Base-by-base conservation (phyloP, 1,140 invertebrate genomes). In the Epicauta chinensis region DNA sequence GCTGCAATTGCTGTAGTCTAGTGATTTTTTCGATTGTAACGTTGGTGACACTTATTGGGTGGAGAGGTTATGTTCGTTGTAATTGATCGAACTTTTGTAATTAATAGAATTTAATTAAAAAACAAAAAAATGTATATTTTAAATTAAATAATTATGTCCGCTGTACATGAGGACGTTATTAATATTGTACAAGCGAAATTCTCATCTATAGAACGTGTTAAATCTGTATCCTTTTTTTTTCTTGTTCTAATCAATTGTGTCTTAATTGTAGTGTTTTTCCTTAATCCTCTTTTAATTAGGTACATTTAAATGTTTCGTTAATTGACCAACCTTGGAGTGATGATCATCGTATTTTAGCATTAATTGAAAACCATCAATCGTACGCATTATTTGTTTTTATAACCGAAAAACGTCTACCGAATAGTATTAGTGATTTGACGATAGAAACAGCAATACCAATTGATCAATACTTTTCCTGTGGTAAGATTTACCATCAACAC, bases 401-500 rank as follows among this genome's bases (percentile, higher is more conserved):
- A 34, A 74, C 76, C 16, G 74, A 77, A 9, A 74, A 74, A 60
- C 74, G 66, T 57, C 79, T 80, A 58, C 84, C 84, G 9, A 76
- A 76, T 68, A 77, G 77, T 16, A 80, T 83, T 51, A 80, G 79
- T 14, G 85, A 88, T 70, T 70, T 89, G 54, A 78, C 79, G 6
- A 77, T 87, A 63, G 85, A 88, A 71, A 78, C 78, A 64, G 77
- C 84, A 35, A 72, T 89, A 57, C 84, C 86, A n/a, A 80, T 90
- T 41, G 81, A 87, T 71, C 75, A 78, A 56, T 79, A 80, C 60
- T 88, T 89, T 70, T 81, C 81, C 66, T 89, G 82, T 75, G 81
- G 86, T 75, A 82, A 86, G 65, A 10, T 38, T n/a, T n/a, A n/a
- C n/a, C n/a, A n/a, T n/a, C n/a, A n/a, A n/a, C n/a, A n/a, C n/a